Evolutionary conservation across 2,797 vertebrate genomes (phyloP).

Genomic region (Antrozous pallidus): DNA sequence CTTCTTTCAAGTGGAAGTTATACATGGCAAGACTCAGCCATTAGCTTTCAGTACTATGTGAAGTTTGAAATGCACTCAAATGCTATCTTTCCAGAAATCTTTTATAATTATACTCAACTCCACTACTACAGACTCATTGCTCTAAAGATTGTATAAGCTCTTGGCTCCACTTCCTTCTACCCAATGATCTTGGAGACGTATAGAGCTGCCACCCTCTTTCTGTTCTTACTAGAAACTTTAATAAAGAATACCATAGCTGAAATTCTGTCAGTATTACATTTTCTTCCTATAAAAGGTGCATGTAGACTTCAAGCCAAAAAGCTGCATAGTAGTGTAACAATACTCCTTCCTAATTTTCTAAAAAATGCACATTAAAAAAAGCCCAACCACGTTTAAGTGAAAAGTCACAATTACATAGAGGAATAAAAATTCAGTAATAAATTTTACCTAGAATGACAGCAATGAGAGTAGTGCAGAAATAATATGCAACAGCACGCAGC

Average conservation of each 20-base stretch:
- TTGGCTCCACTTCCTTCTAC: constrained; percentile 23
- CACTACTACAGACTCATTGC: background rate
- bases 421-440: constrained; percentile 30
- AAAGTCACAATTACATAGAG: background rate
- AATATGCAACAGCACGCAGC: constrained; percentile 93
- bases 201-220: background rate
- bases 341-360: background rate
- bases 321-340: background rate
- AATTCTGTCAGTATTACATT: background rate
- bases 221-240: background rate
- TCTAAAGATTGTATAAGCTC: background rate
- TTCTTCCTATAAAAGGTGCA: constrained; percentile 10
- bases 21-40: background rate
- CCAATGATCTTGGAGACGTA: background rate
- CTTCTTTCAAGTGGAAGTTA: background rate
- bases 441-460: constrained; percentile 93
- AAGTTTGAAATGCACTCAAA: background rate
- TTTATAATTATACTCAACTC: constrained; percentile 29
- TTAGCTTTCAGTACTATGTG: background rate
- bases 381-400: background rate
- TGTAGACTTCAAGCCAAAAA: background rate
- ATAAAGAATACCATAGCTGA: background rate
- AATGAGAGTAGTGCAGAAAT: constrained; percentile 93
- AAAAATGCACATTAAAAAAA: constrained; percentile 10
- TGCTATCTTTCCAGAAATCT: constrained; percentile 1